Conservation (phyloP, 2,888 invertebrate species). For the Syrphus vitripennis region DNA sequence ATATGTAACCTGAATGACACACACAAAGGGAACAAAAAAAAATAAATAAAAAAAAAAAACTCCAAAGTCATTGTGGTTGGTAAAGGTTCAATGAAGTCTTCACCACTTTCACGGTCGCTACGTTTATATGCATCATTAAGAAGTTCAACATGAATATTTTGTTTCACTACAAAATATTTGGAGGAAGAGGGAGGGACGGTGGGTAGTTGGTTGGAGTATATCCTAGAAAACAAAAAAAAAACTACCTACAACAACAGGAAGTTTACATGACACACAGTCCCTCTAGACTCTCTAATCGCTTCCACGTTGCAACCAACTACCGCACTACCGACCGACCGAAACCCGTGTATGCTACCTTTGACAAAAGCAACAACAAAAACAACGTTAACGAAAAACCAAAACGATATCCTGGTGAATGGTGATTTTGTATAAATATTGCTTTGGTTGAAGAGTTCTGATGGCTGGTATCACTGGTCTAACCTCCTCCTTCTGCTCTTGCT, state of each 20-base stretch:
- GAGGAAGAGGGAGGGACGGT: neutral
- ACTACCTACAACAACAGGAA: neutral
- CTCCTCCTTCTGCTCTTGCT: neutral
- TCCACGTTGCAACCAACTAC: neutral
- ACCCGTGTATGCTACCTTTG: conserved; percentile 4
- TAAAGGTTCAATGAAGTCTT: conserved; percentile 22
- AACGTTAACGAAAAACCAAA: neutral
- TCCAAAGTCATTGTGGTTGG: neutral
- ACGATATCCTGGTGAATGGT: conserved; percentile 4
- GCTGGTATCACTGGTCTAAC: neutral
- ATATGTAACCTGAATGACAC: neutral
- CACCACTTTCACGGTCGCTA: conserved; percentile 24
- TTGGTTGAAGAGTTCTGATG: conserved; percentile 17
- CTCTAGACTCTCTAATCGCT: conserved; percentile 45
- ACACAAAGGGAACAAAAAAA: neutral
- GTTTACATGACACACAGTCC: conserved; percentile 24
- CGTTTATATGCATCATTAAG: conserved; percentile 44
- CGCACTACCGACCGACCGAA: neutral
- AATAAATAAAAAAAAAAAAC: neutral
- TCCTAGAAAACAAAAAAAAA: conserved; percentile 5
- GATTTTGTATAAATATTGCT: conserved; percentile 9
- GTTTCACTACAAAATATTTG: neutral
- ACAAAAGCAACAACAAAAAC: neutral
- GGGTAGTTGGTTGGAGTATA: neutral
- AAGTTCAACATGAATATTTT: conserved; percentile 35